Base-by-base conservation (phyloP, 2,113 vertebrate species). In the Indicator indicator region DNA sequence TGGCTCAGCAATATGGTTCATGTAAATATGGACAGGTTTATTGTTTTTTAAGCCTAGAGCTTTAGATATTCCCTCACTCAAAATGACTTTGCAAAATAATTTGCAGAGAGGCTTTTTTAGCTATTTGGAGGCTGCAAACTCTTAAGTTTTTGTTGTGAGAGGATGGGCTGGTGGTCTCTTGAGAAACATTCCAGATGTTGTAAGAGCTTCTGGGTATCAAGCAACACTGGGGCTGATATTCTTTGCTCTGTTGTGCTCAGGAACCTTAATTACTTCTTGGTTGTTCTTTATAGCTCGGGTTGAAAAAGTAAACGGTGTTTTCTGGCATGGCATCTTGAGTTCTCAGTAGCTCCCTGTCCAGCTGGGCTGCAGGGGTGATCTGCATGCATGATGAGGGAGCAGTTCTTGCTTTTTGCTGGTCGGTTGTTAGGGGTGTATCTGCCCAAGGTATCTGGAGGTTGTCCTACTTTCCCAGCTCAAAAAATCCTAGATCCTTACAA, bases 371-470 rank as follows among this genome's bases (percentile, higher is more conserved):
- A 48, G 0, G 79, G 85, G 13, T 95, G 84, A 93, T 50, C 91
- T 91, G 96, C 91, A 94, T 94, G 72, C 79, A 67, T 16, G 88
- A 96, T 94, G 91, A 95, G 85, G 32, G 78, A 91, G 69, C 91
- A 52, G 85, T 77, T 74, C 85, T 83, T 0, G 12, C 83, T 75
- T 64, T 76, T 86, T 64, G 32, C 88, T 62, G 40, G 20, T 40
- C 1, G 10, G 76, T 95, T 95, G 72, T 91, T 86, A 90, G 76
- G 89, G 67, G 30, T 70, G 36, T 78, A 76, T 89, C 83, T 94
- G 68, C 94, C 86, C 40, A 87, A 79, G 90, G 82, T 96, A 78
- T 83, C 75, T 4, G 64, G 69, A 94, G 56, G 56, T 84, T 76
- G 93, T 86, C 83, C 90, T 95, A 73, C 90, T 95, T 97, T 94